Evolutionary conservation across 2,113 vertebrate species (phyloP).

Genomic region (Crypturellus undulatus): DNA sequence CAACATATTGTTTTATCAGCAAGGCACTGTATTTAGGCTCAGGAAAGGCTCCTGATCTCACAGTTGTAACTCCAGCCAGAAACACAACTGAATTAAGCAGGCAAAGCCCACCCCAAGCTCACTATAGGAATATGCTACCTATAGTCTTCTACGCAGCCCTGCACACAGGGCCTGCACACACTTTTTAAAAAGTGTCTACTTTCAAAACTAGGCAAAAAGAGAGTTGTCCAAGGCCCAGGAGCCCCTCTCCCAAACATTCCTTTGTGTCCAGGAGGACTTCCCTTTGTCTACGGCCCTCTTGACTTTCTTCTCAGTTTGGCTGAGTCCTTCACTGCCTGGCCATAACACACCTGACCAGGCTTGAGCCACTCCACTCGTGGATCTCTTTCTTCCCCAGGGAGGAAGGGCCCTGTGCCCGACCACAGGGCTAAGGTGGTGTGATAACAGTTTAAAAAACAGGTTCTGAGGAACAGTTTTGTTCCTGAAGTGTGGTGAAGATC

Average conservation of each 20-base stretch:
- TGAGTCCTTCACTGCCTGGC: neutral
- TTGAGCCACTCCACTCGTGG: neutral
- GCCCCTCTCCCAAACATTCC: neutral
- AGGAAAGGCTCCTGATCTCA: neutral
- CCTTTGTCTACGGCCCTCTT: conserved; percentile 23
- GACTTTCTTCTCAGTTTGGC: neutral
- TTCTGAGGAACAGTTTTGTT: conserved; percentile 58
- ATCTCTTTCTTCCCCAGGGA: neutral
- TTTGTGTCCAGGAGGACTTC: conserved; percentile 9
- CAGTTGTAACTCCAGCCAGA: neutral
- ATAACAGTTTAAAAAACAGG: conserved; percentile 37
- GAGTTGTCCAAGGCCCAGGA: neutral
- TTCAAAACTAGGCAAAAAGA: neutral
- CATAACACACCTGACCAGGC: neutral
- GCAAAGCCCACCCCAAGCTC: neutral
- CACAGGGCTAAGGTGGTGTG: neutral
- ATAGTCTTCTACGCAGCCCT: neutral
- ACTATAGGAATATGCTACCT: neutral
- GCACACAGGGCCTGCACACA: neutral
- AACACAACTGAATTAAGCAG: neutral
- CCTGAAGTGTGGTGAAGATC: conserved; percentile 68
- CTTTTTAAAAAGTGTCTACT: neutral
- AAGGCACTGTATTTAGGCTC: neutral
- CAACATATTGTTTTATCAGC: neutral
- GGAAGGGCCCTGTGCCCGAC: neutral